A percentile compares a stretch with the other conserved stretches of the same genome.
These are phyloP conservation scores for Germaria angustata DNA, from an alignment of 2,888 invertebrate species.

Conservation along the genomic window DNA sequence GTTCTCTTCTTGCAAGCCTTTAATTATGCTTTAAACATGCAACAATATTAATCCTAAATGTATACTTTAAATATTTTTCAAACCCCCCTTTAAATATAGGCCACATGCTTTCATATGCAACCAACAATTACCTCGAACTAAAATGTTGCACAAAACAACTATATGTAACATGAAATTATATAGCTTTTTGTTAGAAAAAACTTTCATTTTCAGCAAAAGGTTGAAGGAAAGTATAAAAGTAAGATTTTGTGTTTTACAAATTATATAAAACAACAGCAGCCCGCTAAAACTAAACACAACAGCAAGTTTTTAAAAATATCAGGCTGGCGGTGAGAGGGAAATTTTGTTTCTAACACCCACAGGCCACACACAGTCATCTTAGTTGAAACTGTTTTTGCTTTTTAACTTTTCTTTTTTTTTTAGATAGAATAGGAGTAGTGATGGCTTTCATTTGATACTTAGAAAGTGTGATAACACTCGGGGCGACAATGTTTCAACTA, in stretches of 20 bases:
- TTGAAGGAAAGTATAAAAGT: conserved; percentile 16
- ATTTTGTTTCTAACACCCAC: conserved; percentile 17
- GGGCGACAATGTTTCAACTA: conserved; percentile 54
- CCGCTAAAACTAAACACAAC: conserved; percentile 9
- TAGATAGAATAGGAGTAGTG: not conserved
- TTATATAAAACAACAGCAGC: conserved; percentile 36
- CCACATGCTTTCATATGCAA: conserved; percentile 9
- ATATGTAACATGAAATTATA: not conserved
- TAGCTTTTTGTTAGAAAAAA: not conserved
- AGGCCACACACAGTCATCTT: conserved; percentile 25
- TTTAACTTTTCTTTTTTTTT: conserved; percentile 4
- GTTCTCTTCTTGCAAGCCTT: not conserved
- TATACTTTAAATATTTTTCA: not conserved
- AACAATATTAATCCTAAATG: conserved; percentile 19
- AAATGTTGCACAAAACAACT: not conserved
- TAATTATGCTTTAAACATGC: conserved; percentile 36
- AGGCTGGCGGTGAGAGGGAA: conserved; percentile 49
- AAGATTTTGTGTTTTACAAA: conserved; percentile 45
- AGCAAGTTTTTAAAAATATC: conserved; percentile 18
- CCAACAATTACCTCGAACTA: conserved; percentile 11
- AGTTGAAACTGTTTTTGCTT: not conserved
- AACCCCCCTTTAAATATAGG: not conserved
- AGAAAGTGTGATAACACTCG: conserved; percentile 58
- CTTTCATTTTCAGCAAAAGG: conserved; percentile 33
- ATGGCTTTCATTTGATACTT: conserved; percentile 44